These are phyloP conservation scores for Campylomormyrus numenius DNA, from an alignment of 2,113 vertebrate genomes.

Conservation along the genomic window DNA sequence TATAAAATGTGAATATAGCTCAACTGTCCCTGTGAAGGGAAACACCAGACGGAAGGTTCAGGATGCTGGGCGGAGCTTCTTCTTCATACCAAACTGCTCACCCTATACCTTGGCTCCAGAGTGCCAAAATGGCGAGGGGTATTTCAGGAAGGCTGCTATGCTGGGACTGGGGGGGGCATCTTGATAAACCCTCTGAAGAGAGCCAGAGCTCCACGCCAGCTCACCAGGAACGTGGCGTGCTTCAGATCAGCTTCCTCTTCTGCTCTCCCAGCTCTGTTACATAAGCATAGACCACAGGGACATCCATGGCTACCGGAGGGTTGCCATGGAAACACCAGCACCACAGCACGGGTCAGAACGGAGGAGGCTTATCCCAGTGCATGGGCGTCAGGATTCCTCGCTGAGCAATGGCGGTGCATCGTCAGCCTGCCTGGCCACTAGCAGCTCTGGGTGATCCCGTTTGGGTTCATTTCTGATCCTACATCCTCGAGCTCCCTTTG, in stretches of 20 bases:
- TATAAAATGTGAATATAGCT: not conserved
- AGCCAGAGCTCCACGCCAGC: not conserved
- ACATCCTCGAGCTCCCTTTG: not conserved
- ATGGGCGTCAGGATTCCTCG: not conserved
- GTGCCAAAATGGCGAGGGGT: not conserved
- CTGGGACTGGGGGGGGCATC: not conserved
- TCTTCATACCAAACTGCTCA: not conserved
- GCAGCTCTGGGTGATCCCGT: not conserved
- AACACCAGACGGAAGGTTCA: not conserved
- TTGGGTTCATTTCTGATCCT: not conserved
- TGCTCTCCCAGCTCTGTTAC: not conserved
- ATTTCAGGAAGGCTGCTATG: not conserved
- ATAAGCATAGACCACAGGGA: slow-evolving; percentile 13
- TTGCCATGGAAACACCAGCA: slow-evolving; percentile 19
- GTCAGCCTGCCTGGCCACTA: not conserved
- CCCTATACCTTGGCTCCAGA: not conserved
- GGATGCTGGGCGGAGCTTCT: not conserved
- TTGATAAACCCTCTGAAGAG: not conserved
- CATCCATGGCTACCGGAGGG: not conserved
- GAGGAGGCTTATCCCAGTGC: not conserved
- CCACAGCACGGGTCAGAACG: not conserved
- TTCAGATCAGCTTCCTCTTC: not conserved
- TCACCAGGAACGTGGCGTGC: not conserved
- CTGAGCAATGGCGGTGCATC: not conserved
- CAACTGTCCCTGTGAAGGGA: not conserved